These are phyloP conservation scores for Sigmodon hispidus DNA, from an alignment of 2,113 vertebrate species.

Conservation along the genomic window DNA sequence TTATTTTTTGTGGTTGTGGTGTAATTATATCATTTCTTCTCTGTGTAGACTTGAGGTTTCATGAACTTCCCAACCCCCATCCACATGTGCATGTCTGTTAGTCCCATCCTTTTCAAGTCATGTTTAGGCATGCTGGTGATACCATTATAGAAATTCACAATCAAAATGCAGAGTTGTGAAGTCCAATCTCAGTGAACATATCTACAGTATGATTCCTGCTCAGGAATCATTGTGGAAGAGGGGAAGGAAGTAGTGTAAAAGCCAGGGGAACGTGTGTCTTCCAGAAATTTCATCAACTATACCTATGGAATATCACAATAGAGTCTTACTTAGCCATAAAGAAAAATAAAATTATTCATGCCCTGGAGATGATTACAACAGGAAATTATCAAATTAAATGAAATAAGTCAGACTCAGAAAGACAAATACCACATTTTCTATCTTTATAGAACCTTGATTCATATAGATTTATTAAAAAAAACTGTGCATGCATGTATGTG, in stretches of 20 bases:
- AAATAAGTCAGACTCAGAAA: background rate
- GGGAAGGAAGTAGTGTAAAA: background rate
- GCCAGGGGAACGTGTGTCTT: background rate
- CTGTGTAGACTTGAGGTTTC: background rate
- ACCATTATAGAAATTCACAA: background rate
- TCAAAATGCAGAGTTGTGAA: background rate
- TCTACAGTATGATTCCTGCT: background rate
- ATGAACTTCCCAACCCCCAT: background rate
- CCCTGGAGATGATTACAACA: background rate
- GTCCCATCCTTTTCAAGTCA: background rate
- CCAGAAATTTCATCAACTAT: background rate
- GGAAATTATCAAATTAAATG: background rate
- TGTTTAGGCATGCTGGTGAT: background rate
- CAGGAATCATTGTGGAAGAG: background rate
- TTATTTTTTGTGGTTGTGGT: background rate
- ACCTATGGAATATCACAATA: background rate
- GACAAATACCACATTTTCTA: background rate
- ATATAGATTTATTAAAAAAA: background rate
- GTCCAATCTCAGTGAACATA: background rate
- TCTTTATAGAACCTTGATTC: background rate
- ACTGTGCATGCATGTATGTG: background rate
- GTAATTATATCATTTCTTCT: background rate
- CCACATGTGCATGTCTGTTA: background rate
- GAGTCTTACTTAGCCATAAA: background rate
- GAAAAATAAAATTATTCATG: background rate